Evolutionary conservation across 2,888 invertebrate genomes (phyloP).

Genomic region (Escarpia spicata): DNA sequence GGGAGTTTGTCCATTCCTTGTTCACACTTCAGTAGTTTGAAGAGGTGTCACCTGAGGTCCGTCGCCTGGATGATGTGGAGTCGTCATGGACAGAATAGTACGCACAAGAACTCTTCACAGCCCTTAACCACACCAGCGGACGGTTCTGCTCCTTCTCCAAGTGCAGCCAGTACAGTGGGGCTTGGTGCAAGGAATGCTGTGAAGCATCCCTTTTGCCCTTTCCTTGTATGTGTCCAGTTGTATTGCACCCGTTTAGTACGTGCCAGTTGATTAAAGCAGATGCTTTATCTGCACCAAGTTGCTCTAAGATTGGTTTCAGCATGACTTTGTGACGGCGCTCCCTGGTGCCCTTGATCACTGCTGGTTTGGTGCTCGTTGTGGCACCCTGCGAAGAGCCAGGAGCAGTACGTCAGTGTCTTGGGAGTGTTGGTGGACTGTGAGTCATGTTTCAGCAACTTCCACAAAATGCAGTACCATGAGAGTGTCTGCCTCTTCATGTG

Average conservation of each 20-base stretch:
- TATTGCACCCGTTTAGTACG: constrained; percentile 18
- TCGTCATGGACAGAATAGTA: not conserved
- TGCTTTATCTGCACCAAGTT: constrained; percentile 17
- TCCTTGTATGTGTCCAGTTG: not conserved
- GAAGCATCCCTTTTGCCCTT: not conserved
- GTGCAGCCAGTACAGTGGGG: too few relatives aligned
- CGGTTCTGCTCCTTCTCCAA: not conserved
- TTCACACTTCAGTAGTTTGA: constrained; percentile 25
- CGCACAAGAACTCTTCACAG: constrained; percentile 20
- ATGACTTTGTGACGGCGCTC: constrained; percentile 23
- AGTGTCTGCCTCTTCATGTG: constrained; percentile 28
- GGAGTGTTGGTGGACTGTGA: constrained; percentile 23
- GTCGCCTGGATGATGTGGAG: constrained; percentile 22
- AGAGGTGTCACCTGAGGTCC: constrained; percentile 21
- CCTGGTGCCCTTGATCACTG: constrained; percentile 26
- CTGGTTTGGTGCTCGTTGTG: constrained; percentile 22
- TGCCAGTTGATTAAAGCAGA: constrained; percentile 27
- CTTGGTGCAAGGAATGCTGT: not conserved
- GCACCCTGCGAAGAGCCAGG: constrained; percentile 21
- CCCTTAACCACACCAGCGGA: constrained; percentile 8
- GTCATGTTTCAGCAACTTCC: constrained; percentile 18
- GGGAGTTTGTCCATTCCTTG: constrained; percentile 17
- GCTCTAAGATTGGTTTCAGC: constrained; percentile 26
- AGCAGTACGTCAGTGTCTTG: constrained; percentile 29
- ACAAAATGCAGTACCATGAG: constrained; percentile 23